Evolutionary conservation across 1,140 invertebrate species (phyloP), one percentile per base, ranked within the genome.

Genomic region (Cardiocondyla obscurior): DNA sequence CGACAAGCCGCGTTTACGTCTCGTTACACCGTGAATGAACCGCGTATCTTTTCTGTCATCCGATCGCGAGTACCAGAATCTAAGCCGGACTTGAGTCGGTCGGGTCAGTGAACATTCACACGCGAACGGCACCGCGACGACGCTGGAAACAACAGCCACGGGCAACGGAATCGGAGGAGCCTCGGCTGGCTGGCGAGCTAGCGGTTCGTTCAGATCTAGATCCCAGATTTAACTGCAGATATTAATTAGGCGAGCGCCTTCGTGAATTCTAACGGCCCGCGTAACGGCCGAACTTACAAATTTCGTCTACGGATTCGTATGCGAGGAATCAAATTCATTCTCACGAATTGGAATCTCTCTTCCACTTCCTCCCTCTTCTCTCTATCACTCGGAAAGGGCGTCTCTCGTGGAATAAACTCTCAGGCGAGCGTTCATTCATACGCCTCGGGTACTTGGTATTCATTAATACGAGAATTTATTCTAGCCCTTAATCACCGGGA

Each of bases 141-240:
- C 85, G 79, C 28, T 82, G 19, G 58, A 60, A 64, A 73, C 76
- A 62, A 65, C 76, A 72, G 74, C 81, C 82, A 79, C 88, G 90
- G 85, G 90, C 89, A 91, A 91, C 90, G 90, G 90, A 90, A 90
- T 90, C 90, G 87, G 81, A n/a, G 85, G 87, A 84, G 88, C 89
- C 87, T 85, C 83, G 84, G 85, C 76, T 88, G 77, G 76, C 77
- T 82, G 85, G 85, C 46, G 76, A 88, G 84, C 88, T 91, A 92
- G 92, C 91, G 91, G 90, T 92, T 90, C 87, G 82, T 88, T 88
- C 82, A 90, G 88, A 92, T 92, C 91, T 92, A 91, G 91, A 92
- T 92, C 89, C 86, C 74, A 91, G 90, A 91, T 91, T 83, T 86
- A 91, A 90, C 82, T 89, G 85, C 86, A 87, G 89, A 89, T 92